Conservation (phyloP, 2,888 invertebrate genomes). For the Athalia rosae region DNA sequence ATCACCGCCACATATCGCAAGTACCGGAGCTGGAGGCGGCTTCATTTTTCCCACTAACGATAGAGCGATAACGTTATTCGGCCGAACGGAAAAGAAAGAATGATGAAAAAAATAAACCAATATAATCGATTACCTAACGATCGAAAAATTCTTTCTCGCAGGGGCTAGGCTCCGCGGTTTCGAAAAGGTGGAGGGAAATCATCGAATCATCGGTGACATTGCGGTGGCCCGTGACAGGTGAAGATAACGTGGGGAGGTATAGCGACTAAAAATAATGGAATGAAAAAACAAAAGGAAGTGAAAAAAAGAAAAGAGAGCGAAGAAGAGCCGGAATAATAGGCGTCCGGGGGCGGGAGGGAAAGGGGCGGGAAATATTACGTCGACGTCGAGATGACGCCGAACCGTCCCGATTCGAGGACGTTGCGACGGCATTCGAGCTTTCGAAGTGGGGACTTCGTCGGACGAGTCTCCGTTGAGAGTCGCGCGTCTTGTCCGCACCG, state of each 20-base stretch:
- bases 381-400: constrained; percentile 41
- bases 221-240: background rate
- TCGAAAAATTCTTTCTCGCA: background rate
- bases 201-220: too few relatives aligned
- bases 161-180: too few relatives aligned
- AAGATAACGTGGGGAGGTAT: background rate
- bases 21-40: too few relatives aligned
- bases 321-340: constrained; percentile 14
- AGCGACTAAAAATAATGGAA: background rate
- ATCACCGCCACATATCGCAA: too few relatives aligned
- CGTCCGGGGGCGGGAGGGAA: background rate
- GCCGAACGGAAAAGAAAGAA: too few relatives aligned
- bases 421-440: constrained; percentile 46
- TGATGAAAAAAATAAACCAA: background rate
- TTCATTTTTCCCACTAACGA: too few relatives aligned
- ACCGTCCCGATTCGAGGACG: constrained; percentile 17
- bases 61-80: too few relatives aligned
- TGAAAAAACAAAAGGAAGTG: background rate
- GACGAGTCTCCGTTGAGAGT: constrained; percentile 29
- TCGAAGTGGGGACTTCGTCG: constrained; percentile 48
- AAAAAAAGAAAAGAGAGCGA: constrained; percentile 2
- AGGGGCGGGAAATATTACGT: constrained; percentile 34
- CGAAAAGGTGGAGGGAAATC: too few relatives aligned
- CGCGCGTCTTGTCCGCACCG: constrained; percentile 38
- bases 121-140: background rate